These are phyloP conservation scores for Anastrepha obliqua DNA, from an alignment of 1,140 invertebrate species.

Conservation along the genomic window DNA sequence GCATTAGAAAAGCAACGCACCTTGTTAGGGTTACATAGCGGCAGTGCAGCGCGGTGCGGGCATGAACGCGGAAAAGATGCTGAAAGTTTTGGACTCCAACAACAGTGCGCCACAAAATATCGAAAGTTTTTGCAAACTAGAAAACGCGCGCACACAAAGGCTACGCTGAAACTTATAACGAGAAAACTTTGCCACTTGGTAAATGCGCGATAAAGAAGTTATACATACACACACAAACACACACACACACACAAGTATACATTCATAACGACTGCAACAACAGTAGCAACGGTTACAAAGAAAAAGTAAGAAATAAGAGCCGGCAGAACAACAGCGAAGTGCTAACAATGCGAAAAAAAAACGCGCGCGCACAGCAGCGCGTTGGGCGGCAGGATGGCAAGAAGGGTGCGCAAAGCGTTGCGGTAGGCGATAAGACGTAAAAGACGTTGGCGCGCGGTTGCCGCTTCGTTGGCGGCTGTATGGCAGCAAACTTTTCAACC, in stretches of 20 bases:
- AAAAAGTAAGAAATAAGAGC: slow-evolving; percentile 54
- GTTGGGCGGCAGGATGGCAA: neutral
- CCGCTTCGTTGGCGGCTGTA: neutral
- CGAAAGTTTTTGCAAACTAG: slow-evolving; percentile 57
- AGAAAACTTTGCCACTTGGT: slow-evolving; percentile 74
- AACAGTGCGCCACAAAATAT: slow-evolving; percentile 13
- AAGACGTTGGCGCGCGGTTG: neutral
- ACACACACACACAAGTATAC: neutral
- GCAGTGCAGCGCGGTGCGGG: neutral
- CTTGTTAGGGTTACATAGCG: neutral
- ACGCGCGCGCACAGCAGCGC: neutral
- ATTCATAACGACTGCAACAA: neutral
- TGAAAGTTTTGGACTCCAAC: neutral
- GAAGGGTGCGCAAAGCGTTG: neutral
- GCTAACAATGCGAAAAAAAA: slow-evolving; percentile 29
- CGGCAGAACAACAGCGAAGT: slow-evolving; percentile 39
- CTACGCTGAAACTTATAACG: slow-evolving; percentile 74
- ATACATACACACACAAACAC: slow-evolving; percentile 58
- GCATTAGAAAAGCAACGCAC: slow-evolving; percentile 9
- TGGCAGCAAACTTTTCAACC: slow-evolving; percentile 46
- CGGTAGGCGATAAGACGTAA: neutral
- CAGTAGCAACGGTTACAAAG: slow-evolving; percentile 53
- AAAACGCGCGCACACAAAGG: slow-evolving; percentile 64
- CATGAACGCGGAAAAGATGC: neutral
- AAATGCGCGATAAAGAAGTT: slow-evolving; percentile 72